Base-by-base conservation (phyloP, 2,797 vertebrate species). In the Masticophis lateralis region DNA sequence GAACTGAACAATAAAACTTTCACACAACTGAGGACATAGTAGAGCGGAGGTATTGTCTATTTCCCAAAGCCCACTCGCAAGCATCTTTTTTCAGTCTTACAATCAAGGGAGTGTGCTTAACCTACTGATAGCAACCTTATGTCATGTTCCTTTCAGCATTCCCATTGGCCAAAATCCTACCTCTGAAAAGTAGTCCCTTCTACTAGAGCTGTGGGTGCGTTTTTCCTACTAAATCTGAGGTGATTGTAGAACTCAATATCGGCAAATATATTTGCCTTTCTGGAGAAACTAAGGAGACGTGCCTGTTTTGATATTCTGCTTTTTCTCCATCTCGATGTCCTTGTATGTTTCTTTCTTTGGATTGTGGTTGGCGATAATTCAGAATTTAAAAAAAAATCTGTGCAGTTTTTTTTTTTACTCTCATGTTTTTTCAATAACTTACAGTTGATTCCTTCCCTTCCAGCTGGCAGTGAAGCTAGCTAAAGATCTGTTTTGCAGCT, bases 371-470 rank as follows among this genome's bases (percentile, higher is more conserved):
- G 3, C 5, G 2, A 37, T 55, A 43, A 61, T 86, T 55, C 74
- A 90, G 28, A 57, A 60, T 43, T 66, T 25, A 90, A 32, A 87
- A 32, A 90, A 32, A 90, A 25, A 8, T 28, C 51, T 90, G 4
- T 32, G 7, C 1, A 0, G 16, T 13, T 22, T 2, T 89, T 18
- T 47, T 22, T 79, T 86, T 90, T 25, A 57, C 37, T 9, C 61
- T 61, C 37, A 2, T 90, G 60, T 5, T 5, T 69, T 86, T 53
- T 87, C 60, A 69, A 12, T 90, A 32, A 57, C 60, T 90, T 83
- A 83, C 14, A 86, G 88, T 59, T 86, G n/a, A 89, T 16, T 43
- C 43, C 88, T 89, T 63, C 47, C 69, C 61, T 93, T 91, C 92
- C 53, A 74, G 61, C 37, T 90, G 83, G 57, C 79, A 69, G 32